Evolutionary conservation across 2,888 invertebrate species (phyloP), one percentile per base, ranked within the genome.

Genomic region (Desoria tigrina): DNA sequence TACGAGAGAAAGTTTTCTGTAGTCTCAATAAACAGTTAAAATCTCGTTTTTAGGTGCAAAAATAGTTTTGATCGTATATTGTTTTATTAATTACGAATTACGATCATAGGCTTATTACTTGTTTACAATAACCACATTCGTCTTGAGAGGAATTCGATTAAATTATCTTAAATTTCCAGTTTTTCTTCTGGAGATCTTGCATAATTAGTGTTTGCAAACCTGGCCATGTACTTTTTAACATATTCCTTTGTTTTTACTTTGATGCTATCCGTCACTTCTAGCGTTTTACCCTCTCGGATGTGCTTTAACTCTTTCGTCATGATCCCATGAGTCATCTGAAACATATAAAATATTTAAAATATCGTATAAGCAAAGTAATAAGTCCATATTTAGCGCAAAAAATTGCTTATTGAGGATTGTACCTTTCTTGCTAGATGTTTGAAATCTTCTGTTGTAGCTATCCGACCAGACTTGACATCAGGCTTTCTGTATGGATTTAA

Each of bases 161-260:
- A n/a, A n/a, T n/a, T n/a, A n/a, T n/a, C n/a, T n/a, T 27, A n/a
- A 18, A 23, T 51, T 55, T 63, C 26, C 4, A 39, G 68, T 37
- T 50, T 7, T 18, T 61, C 50, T 26, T 89, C 88, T 11, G 86
- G 84, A 42, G 87, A 86, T 73, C 88, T 83, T 71, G 84, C 84
- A 81, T 92, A 93, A 32, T 88, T 84, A 1, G 89, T 86, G 0
- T 94, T 94, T 2, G 61, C 56, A 81, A 92, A 95, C 81, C 94
- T 94, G 26, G 88, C 87, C 97, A 98, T 97, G 81, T 97, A 97
- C 79, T 94, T 95, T 78, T 87, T 88, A 63, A 97, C 92, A 80
- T 93, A 97, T 81, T 94, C 96, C 80, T 90, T 90, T 23, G 96
- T 94, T 81, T 98, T 98, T 76, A 90, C 88, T 77, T 94, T 92